Evolutionary conservation across 2,113 vertebrate species (phyloP).

Genomic region (Cavia porcellus): DNA sequence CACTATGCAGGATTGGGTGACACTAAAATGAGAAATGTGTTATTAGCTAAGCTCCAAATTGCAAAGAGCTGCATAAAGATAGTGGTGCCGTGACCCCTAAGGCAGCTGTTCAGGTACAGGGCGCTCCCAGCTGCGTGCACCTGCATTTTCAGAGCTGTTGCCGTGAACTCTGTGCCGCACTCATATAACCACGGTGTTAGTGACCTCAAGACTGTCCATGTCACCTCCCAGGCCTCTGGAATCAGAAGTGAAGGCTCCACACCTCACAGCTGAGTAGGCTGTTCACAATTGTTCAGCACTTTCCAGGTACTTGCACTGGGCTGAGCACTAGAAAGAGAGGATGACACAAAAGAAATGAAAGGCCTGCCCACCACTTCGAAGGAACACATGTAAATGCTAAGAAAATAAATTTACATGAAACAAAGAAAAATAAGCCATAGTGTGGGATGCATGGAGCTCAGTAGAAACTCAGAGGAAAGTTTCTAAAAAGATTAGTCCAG

Average conservation of each 20-base stretch:
- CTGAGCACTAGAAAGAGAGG: not conserved
- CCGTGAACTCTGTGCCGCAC: not conserved
- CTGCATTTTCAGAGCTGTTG: not conserved
- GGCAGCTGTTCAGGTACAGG: not conserved
- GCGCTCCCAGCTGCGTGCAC: not conserved
- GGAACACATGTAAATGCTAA: not conserved
- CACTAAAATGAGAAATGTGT: conserved; percentile 66
- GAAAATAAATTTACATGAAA: not conserved
- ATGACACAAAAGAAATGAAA: not conserved
- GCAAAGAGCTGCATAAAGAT: conserved; percentile 27
- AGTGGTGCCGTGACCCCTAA: not conserved
- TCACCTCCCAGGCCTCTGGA: not conserved
- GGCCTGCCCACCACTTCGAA: not conserved
- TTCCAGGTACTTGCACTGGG: not conserved
- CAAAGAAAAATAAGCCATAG: not conserved
- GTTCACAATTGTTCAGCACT: not conserved
- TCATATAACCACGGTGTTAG: not conserved
- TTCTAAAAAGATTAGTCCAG: not conserved
- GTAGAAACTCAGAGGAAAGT: conserved; percentile 43
- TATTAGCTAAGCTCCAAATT: conserved; percentile 64
- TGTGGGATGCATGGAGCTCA: not conserved
- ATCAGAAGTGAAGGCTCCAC: not conserved
- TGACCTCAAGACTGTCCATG: not conserved
- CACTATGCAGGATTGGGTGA: not conserved
- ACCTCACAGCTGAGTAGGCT: not conserved